These are phyloP conservation scores for Leptinotarsa rubiginosa DNA, from an alignment of 2,888 invertebrate species.

Conservation along the genomic window DNA sequence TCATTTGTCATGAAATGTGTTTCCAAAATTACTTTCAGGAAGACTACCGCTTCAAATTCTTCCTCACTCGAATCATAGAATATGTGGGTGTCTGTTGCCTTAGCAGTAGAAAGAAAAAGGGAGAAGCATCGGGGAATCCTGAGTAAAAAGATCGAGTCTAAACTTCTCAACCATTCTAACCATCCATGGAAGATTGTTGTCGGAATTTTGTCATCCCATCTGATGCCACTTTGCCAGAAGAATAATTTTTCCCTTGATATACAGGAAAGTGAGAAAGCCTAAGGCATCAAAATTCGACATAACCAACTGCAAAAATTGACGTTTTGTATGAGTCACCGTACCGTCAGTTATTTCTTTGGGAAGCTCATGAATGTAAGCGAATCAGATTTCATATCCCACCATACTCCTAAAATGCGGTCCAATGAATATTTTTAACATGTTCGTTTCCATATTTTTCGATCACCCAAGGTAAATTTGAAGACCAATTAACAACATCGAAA, in stretches of 20 bases:
- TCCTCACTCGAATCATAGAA: constrained; percentile 11
- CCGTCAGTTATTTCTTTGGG: constrained; percentile 7
- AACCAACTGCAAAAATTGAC: constrained; percentile 8
- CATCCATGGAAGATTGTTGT: background rate
- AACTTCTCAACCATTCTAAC: background rate
- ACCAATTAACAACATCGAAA: background rate
- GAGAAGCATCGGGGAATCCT: background rate
- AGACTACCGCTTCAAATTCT: background rate
- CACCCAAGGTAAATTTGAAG: background rate
- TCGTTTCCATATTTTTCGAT: background rate
- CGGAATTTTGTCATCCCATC: constrained; percentile 11
- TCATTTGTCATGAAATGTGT: too few species aligned
- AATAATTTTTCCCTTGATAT: background rate
- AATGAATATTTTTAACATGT: background rate
- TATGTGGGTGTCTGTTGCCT: background rate
- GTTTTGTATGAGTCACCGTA: too few species aligned
- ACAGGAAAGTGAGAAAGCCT: background rate
- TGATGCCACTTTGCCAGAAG: background rate
- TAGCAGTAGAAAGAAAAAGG: too few species aligned
- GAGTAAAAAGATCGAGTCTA: background rate
- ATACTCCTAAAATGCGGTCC: constrained; percentile 17
- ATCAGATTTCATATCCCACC: constrained; percentile 22
- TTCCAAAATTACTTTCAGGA: background rate
- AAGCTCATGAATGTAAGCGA: constrained; percentile 18
- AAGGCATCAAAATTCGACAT: constrained; percentile 18